These are phyloP conservation scores for Scrobipalpa costella DNA, from an alignment of 2,888 invertebrate species.

Conservation along the genomic window DNA sequence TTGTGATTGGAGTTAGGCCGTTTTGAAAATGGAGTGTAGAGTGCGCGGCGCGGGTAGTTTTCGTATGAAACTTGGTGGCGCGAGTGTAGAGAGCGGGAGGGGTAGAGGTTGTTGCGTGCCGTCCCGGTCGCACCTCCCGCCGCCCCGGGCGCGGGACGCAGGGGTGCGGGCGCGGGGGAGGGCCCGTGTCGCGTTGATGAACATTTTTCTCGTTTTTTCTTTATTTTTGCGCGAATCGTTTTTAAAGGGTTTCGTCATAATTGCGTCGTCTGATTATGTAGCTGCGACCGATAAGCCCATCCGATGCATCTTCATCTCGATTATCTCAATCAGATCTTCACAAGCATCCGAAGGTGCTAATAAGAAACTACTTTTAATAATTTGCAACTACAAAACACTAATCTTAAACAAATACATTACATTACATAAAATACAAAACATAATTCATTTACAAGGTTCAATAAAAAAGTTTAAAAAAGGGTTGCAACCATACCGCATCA, in stretches of 20 bases:
- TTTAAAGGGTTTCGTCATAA: constrained; percentile 81
- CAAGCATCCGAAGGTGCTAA: background rate
- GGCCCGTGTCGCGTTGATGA: constrained; percentile 80
- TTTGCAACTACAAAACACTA: background rate
- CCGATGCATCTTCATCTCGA: constrained; percentile 26
- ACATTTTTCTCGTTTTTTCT: constrained; percentile 80
- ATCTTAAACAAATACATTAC: background rate
- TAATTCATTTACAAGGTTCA: too few species aligned
- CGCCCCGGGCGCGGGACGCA: constrained; percentile 56
- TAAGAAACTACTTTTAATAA: background rate
- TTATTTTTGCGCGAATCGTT: constrained; percentile 79
- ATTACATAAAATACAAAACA: too few species aligned
- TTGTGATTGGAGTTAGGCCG: constrained; percentile 37
- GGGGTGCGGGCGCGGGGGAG: constrained; percentile 42
- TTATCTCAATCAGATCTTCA: constrained; percentile 1
- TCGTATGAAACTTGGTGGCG: constrained; percentile 75
- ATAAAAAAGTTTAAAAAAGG: background rate
- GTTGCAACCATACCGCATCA: background rate
- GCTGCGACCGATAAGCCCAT: constrained; percentile 64
- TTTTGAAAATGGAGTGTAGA: constrained; percentile 40
- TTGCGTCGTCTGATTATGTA: constrained; percentile 77
- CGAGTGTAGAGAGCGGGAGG: constrained; percentile 69
- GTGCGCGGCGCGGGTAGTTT: constrained; percentile 79
- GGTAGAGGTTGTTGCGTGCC: constrained; percentile 44
- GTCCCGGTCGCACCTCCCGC: constrained; percentile 68